Percentiles rank a stretch among this genome's conserved stretches.
phyloP scores from a whole-genome alignment of 2,888 invertebrate species.

The Microctonus brassicae region DNA sequence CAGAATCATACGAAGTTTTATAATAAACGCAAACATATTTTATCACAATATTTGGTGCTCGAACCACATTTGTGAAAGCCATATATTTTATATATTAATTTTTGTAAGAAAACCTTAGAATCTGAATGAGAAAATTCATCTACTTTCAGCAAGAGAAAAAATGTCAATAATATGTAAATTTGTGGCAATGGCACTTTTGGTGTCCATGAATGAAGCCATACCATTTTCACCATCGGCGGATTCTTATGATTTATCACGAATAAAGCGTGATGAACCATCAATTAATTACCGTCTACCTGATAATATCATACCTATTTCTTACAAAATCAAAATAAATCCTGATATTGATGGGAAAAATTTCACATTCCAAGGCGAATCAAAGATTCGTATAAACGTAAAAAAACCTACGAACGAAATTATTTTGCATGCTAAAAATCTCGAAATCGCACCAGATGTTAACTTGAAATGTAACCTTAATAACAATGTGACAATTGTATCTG shows the following conservation, averaged over 20 bases:
- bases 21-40: too few relatives aligned
- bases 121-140: background rate
- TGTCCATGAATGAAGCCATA: background rate
- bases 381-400: background rate
- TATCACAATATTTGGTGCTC: too few relatives aligned
- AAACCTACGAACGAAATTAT: background rate
- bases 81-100: too few relatives aligned
- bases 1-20: too few relatives aligned
- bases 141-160: background rate
- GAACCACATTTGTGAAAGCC: too few relatives aligned
- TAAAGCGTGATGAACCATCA: background rate
- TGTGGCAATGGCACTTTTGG: background rate
- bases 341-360: conserved; percentile 64
- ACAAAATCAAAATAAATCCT: conserved; percentile 71
- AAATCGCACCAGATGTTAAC: background rate
- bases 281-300: conserved; percentile 72
- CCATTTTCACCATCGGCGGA: background rate
- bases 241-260: background rate
- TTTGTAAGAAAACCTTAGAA: too few relatives aligned
- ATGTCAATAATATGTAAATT: background rate
- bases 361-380: conserved; percentile 31
- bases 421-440: conserved; percentile 43
- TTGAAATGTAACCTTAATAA: conserved; percentile 71
- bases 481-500: conserved; percentile 63
- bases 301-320: conserved; percentile 70